phyloP scores from a whole-genome alignment of 2,888 invertebrate species.

The Galeruca laticollis region DNA sequence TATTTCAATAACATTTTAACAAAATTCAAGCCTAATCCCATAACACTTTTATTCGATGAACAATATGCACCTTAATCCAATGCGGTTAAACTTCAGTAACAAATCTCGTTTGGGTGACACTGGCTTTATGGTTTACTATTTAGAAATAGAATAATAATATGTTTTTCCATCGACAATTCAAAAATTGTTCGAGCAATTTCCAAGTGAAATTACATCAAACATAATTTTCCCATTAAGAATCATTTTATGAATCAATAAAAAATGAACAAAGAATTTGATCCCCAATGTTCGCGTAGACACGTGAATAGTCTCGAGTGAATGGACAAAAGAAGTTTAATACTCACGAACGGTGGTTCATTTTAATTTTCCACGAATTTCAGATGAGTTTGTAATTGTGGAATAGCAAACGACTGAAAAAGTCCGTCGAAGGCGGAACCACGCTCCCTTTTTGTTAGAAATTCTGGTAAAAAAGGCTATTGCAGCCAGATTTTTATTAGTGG shows the following conservation, averaged over 20 bases:
- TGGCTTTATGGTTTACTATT: too few relatives aligned
- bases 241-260: not conserved
- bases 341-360: constrained; percentile 1
- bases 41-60: too few relatives aligned
- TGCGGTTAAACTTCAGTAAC: too few relatives aligned
- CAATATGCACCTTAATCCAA: too few relatives aligned
- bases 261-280: not conserved
- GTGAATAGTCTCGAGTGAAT: not conserved
- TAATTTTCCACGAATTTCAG: constrained; percentile 9
- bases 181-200: too few relatives aligned
- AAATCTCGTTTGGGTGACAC: too few relatives aligned
- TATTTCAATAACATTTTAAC: too few relatives aligned
- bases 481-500: constrained; percentile 8
- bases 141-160: too few relatives aligned
- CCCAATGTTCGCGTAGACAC: not conserved
- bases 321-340: not conserved
- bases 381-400: constrained; percentile 7
- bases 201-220: not conserved
- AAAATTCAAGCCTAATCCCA: too few relatives aligned
- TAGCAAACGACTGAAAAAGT: constrained; percentile 8
- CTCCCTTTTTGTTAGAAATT: not conserved
- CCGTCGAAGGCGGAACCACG: not conserved
- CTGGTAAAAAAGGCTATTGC: not conserved
- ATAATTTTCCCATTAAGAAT: not conserved
- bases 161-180: too few relatives aligned